A percentile compares a stretch with the other conserved stretches of the same genome.
These are phyloP conservation scores for Trachelus tabidus DNA, from an alignment of 2,888 invertebrate species.

Conservation along the genomic window DNA sequence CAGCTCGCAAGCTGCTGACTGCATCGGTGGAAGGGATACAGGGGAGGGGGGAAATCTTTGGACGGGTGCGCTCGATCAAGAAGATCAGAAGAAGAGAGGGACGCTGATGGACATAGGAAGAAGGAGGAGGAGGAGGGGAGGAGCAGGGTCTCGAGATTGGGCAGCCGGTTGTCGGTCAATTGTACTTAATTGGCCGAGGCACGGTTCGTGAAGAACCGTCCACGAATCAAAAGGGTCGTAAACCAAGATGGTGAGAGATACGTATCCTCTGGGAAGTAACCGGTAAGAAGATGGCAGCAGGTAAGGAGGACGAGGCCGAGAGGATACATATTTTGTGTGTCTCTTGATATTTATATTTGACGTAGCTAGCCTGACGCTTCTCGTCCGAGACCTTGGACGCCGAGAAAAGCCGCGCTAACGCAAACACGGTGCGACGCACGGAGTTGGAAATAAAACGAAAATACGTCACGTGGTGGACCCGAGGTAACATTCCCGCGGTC, in stretches of 20 bases:
- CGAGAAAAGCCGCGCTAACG: background rate
- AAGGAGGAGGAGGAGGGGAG: conserved; percentile 28
- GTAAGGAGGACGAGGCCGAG: background rate
- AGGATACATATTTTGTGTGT: background rate
- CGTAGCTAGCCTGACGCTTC: background rate
- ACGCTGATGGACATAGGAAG: conserved; percentile 17
- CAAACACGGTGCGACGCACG: background rate
- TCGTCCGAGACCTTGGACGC: background rate
- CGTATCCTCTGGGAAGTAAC: background rate
- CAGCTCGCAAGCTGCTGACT: conserved; percentile 9
- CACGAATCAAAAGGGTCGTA: background rate
- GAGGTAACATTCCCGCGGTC: background rate
- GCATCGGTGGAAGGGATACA: background rate
- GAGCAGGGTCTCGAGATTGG: conserved; percentile 41
- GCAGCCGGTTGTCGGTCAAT: conserved; percentile 53
- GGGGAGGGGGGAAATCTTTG: no score
- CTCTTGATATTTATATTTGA: background rate
- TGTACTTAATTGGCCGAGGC: conserved; percentile 55
- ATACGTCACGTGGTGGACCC: background rate
- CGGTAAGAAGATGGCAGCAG: background rate
- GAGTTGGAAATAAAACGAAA: background rate
- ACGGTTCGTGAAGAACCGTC: conserved; percentile 4
- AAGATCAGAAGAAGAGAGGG: conserved; percentile 2
- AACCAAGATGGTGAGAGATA: background rate
- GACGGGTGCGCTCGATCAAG: conserved; percentile 3